phyloP scores from a whole-genome alignment of 2,113 vertebrate species.

The Actenoides lindsayi region DNA sequence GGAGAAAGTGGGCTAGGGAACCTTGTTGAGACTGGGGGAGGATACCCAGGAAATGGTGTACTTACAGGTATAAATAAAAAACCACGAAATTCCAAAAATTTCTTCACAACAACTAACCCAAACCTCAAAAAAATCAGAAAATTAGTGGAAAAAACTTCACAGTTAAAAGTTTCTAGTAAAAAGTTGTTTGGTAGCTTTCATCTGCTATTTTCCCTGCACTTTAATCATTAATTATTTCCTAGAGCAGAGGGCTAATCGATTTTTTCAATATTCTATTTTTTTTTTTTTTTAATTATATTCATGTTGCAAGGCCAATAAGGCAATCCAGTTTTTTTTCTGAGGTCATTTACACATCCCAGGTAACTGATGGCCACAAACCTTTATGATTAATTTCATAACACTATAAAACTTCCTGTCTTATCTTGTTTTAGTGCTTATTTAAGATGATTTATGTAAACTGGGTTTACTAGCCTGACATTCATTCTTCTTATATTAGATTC shows the following conservation, averaged over 20 bases:
- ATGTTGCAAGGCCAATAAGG: neutral
- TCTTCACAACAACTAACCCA: neutral
- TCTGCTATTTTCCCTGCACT: neutral
- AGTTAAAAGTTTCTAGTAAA: neutral
- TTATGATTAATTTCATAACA: neutral
- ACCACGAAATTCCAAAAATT: neutral
- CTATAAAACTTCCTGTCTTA: neutral
- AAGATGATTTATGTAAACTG: neutral
- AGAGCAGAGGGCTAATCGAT: neutral
- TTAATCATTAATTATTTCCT: neutral
- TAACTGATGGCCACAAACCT: neutral
- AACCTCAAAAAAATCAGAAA: neutral
- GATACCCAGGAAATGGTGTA: neutral
- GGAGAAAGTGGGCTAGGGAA: neutral
- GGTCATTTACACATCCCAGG: neutral
- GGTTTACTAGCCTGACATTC: neutral
- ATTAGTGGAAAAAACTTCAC: neutral
- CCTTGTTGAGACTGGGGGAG: neutral
- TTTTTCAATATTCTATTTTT: neutral
- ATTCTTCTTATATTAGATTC: neutral
- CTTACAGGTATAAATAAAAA: neutral
- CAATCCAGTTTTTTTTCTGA: neutral
- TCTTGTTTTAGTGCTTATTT: neutral
- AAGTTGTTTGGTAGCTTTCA: neutral
- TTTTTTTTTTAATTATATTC: neutral